Evolutionary conservation across 2,888 invertebrate genomes (phyloP).

Genomic region (Folsomia manolachei): DNA sequence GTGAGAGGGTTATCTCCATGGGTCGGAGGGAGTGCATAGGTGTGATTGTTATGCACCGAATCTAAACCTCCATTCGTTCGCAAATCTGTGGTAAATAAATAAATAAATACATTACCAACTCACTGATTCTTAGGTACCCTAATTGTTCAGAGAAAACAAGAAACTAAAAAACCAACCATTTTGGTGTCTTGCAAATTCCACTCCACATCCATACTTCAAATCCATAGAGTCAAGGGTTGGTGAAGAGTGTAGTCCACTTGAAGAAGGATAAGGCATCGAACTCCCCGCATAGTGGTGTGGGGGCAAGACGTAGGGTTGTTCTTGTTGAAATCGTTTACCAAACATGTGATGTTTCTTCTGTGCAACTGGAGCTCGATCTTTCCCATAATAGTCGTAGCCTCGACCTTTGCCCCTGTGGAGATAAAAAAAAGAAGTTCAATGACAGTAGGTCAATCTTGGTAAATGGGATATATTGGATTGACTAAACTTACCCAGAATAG

Average conservation of each 20-base stretch:
- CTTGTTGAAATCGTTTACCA: slow-evolving; percentile 81
- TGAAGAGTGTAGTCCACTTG: slow-evolving; percentile 53
- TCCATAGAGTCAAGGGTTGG: slow-evolving; percentile 60
- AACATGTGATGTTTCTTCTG: slow-evolving; percentile 93
- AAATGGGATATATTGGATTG: too few relatives aligned
- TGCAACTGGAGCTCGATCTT: slow-evolving; percentile 58
- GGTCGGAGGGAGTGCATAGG: slow-evolving; percentile 69
- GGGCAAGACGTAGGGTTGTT: slow-evolving; percentile 51
- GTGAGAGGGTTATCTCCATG: slow-evolving; percentile 51
- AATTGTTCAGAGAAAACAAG: too few relatives aligned
- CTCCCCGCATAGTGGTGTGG: slow-evolving; percentile 38
- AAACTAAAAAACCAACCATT: slow-evolving; percentile 45
- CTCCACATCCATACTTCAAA: slow-evolving; percentile 67
- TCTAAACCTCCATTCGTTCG: slow-evolving; percentile 28
- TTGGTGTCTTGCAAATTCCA: slow-evolving; percentile 60
- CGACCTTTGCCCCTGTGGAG: slow-evolving; percentile 47
- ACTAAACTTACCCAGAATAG: slow-evolving; percentile 57
- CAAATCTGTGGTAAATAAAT: too few relatives aligned
- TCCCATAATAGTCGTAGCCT: slow-evolving; percentile 51
- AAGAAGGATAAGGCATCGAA: slow-evolving; percentile 39
- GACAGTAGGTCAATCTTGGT: neutral
- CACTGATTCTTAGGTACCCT: too few relatives aligned
- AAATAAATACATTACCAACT: too few relatives aligned
- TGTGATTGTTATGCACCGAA: slow-evolving; percentile 75
- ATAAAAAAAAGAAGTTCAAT: slow-evolving; percentile 2